Conservation (phyloP, 2,797 vertebrate species). For the Tokudaia tokunoshimensis region DNA sequence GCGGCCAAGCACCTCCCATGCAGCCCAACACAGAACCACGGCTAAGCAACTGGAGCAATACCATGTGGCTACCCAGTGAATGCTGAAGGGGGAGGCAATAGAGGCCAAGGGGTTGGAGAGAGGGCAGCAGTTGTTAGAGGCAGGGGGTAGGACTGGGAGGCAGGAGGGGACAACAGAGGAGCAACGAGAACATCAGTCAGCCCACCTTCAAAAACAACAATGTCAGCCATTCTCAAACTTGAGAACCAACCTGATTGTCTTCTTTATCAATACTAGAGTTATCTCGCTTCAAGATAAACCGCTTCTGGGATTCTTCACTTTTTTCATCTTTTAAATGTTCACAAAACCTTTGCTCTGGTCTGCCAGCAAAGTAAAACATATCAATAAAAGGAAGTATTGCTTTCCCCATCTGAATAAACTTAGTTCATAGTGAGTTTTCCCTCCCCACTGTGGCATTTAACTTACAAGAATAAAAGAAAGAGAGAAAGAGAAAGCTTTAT, state of each 20-base stretch:
- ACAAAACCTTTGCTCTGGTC: conserved; percentile 96
- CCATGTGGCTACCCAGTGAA: conserved; percentile 74
- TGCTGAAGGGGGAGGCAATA: conserved; percentile 45
- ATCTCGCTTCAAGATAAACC: conserved; percentile 97
- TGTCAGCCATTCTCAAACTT: conserved; percentile 89
- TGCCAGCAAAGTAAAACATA: conserved; percentile 93
- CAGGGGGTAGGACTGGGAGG: conserved; percentile 7
- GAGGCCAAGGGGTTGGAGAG: conserved; percentile 51
- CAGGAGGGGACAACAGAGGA: conserved; percentile 85
- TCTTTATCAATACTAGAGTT: conserved; percentile 97
- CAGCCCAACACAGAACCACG: conserved; percentile 88
- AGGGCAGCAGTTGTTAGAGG: conserved; percentile 51
- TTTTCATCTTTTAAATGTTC: conserved; percentile 96
- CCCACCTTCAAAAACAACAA: conserved; percentile 90
- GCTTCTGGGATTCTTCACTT: conserved; percentile 95
- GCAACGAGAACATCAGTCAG: conserved; percentile 88
- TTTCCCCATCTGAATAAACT: conserved; percentile 72
- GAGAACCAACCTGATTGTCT: conserved; percentile 93
- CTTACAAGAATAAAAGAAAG: background rate
- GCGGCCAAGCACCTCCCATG: conserved; percentile 89
- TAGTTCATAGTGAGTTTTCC: conserved; percentile 68
- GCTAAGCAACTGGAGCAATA: conserved; percentile 83
- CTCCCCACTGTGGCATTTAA: conserved; percentile 7
- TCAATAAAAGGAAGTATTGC: conserved; percentile 87
- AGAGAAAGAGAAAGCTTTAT: background rate